Conservation (phyloP, 2,888 invertebrate species). For the Cheilosia urbana region DNA sequence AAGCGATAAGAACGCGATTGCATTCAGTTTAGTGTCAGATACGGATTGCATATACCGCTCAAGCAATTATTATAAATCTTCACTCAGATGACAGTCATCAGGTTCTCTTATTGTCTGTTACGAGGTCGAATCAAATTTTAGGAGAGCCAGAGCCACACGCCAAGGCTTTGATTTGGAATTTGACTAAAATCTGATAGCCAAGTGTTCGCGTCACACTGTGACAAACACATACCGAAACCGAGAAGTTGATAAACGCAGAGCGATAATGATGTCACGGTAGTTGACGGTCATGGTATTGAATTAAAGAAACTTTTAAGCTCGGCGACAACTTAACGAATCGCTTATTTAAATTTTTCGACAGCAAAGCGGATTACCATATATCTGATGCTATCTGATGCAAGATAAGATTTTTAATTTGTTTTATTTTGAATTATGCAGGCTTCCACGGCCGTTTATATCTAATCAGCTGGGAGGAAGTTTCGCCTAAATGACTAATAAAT, state of each 20-base stretch:
- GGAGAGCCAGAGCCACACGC: no score
- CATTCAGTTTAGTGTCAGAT: not conserved
- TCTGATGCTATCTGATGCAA: not conserved
- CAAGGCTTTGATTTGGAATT: no score
- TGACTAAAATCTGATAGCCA: not conserved
- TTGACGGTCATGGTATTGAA: not conserved
- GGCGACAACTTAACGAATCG: not conserved
- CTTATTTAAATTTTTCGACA: not conserved
- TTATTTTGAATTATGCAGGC: no score
- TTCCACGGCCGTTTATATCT: no score
- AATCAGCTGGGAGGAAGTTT: no score
- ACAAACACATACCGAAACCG: not conserved
- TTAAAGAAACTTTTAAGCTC: not conserved
- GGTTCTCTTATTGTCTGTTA: no score
- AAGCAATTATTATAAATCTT: no score
- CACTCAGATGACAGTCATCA: no score
- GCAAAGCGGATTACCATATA: not conserved
- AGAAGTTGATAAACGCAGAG: not conserved
- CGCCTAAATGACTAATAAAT: no score
- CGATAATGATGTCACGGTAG: not conserved
- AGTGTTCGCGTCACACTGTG: not conserved
- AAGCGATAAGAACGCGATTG: constrained; percentile 19
- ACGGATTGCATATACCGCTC: not conserved
- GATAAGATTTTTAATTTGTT: no score
- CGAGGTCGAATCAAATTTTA: no score